Evolutionary conservation across 2,113 vertebrate species (phyloP), one percentile per base, ranked within the genome.

Genomic region (Mormyrus iriodes): DNA sequence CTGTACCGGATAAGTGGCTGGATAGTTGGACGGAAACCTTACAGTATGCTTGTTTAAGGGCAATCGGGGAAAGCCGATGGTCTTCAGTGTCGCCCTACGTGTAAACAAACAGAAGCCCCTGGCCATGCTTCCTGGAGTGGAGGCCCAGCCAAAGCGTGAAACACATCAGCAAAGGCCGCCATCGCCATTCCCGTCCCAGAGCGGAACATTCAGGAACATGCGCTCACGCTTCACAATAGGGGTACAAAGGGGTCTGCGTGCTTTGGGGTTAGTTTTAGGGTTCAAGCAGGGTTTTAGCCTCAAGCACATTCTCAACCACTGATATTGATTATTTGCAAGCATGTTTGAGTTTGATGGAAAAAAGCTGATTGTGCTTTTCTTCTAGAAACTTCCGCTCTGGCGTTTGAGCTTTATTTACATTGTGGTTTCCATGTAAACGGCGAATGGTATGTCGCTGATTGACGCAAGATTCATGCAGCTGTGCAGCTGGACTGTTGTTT

Each of bases 61-160:
- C 24, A 3, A 24, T 27, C 48, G 17, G 44, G 83, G 83, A 17
- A 85, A 85, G 48, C 44, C n/a, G n/a, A 51, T 24, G 83, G 46
- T 85, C 83, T 85, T 85, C 46, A 24, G 48, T 49, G 46, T 51
- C 9, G n/a, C 27, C 83, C 44, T 31, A 31, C 1, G 10, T 85
- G 48, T 46, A 85, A 85, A 85, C 44, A 85, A 85, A 51, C 48
- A 85, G 24, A 85, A 85, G 83, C 83, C 7, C n/a, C 48, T 49
- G 13, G 44, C 2, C 24, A 85, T 49, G 21, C n/a, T 27, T 85
- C 48, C 83, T 42, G 19, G 10, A n/a, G 83, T 13, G n/a, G 48
- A 9, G 46, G 24, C 83, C 19, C 48, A 48, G 48, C 83, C n/a
- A 49, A 35, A 49, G 44, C 12, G 83, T 85, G 83, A 51, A 85